phyloP scores from a whole-genome alignment of 2,113 vertebrate species.

The Chionis minor region DNA sequence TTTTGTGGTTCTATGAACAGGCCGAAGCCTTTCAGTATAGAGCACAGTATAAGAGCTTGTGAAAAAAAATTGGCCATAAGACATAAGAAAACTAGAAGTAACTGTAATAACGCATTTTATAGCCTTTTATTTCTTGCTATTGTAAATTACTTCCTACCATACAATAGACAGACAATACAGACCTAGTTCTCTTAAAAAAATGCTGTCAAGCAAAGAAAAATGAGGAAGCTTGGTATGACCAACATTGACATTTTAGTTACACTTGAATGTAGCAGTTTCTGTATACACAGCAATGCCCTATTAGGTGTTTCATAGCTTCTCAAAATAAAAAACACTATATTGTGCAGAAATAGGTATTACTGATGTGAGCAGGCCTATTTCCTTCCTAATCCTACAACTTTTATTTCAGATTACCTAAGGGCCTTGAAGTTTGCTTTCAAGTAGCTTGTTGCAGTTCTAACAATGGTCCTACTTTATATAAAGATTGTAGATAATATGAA shows the following conservation, averaged over 20 bases:
- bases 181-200: background rate
- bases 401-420: background rate
- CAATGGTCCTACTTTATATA: background rate
- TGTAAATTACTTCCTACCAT: conserved; percentile 5
- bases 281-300: background rate
- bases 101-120: background rate
- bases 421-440: background rate
- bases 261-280: background rate
- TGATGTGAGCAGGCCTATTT: background rate
- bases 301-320: background rate
- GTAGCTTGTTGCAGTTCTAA: background rate
- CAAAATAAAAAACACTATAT: background rate
- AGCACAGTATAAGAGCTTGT: background rate
- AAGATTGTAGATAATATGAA: background rate
- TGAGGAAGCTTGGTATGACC: background rate
- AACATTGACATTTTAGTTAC: background rate
- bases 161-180: conserved; percentile 4
- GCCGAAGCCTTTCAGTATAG: background rate
- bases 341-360: background rate
- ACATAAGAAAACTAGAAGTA: background rate
- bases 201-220: conserved; percentile 1
- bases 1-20: background rate
- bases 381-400: background rate
- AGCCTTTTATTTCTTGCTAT: conserved; percentile 10
- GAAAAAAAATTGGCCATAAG: background rate